Evolutionary conservation across 2,797 vertebrate species (phyloP), one percentile per base, ranked within the genome.

Genomic region (Chelmon rostratus): DNA sequence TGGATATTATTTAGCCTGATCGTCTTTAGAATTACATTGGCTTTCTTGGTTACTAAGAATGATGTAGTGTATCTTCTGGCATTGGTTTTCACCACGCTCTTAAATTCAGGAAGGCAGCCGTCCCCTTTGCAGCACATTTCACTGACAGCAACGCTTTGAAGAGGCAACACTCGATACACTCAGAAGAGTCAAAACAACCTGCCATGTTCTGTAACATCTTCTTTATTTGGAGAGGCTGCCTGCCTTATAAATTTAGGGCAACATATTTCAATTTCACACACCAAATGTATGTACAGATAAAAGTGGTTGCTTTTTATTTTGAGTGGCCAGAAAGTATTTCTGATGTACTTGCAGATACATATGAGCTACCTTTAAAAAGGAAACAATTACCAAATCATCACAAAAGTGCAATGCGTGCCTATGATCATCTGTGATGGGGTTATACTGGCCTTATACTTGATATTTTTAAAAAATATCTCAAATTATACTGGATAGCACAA

Each of bases 61-160:
- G n/a, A 49, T 46, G 9, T n/a, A 1, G 47, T 37, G 28, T 38
- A 64, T 1, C 13, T 0, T 49, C 2, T 35, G 18, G 4, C 19
- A 54, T 12, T 1, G 2, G 11, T 6, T 44, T 50, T 63, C 33
- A 58, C 4, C 6, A 9, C 19, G 73, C 49, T 2, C 0, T n/a
- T 33, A 23, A 33, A 38, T 35, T 50, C 1, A 31, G 68, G 33
- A 6, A 33, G 40, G 38, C 0, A 8, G 4, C 19, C 11, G 18
- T 31, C 10, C 25, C 49, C 13, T 28, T 59, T 64, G 46, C 25
- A 47, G 75, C 81, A 83, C 21, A 13, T 85, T 81, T 76, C 47
- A 50, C 46, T 84, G 84, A 87, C 83, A 82, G 81, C 18, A 56
- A 21, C n/a, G 68, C 12, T 50, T 18, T 73, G 19, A 82, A 53